Percentiles rank a stretch among this genome's conserved stretches.
Evolutionary conservation across 2,113 vertebrate species (phyloP).

Genomic region (Aphelocoma coerulescens): DNA sequence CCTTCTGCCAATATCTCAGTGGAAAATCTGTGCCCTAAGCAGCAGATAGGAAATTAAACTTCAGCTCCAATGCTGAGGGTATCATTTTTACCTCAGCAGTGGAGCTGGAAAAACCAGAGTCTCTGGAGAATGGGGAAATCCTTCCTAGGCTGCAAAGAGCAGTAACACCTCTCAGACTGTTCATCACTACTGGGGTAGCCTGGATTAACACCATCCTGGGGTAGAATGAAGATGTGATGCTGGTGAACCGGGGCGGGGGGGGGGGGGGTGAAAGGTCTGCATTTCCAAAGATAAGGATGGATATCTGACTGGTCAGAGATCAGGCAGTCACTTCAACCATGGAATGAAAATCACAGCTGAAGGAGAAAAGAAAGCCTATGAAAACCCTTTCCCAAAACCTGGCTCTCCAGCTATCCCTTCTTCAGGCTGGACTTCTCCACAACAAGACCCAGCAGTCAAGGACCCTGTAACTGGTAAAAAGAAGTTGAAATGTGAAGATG

Average conservation of each 20-base stretch:
- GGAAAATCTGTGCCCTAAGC: slow-evolving; percentile 56
- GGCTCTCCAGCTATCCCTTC: not conserved
- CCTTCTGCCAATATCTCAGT: slow-evolving; percentile 37
- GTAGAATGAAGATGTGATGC: not conserved
- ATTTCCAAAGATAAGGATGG: not conserved
- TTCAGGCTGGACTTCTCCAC: not conserved
- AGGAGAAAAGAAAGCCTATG: not conserved
- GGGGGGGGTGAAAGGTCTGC: not conserved
- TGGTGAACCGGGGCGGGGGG: too few species aligned
- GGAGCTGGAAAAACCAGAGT: not conserved
- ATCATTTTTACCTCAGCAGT: slow-evolving; percentile 27
- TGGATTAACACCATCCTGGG: not conserved
- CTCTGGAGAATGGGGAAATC: slow-evolving; percentile 1
- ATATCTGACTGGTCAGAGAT: not conserved
- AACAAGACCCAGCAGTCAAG: not conserved
- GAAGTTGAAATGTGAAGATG: not conserved
- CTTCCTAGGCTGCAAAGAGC: not conserved
- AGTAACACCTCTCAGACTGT: not conserved
- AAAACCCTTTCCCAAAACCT: not conserved
- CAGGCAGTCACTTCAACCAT: not conserved
- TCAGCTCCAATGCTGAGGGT: slow-evolving; percentile 1
- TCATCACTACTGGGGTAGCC: not conserved
- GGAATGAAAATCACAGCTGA: not conserved
- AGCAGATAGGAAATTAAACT: slow-evolving; percentile 57
- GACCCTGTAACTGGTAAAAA: not conserved